A percentile compares a stretch with the other conserved stretches of the same genome.
phyloP scores from a whole-genome alignment of 2,888 invertebrate genomes.

The Isoperla grammatica region DNA sequence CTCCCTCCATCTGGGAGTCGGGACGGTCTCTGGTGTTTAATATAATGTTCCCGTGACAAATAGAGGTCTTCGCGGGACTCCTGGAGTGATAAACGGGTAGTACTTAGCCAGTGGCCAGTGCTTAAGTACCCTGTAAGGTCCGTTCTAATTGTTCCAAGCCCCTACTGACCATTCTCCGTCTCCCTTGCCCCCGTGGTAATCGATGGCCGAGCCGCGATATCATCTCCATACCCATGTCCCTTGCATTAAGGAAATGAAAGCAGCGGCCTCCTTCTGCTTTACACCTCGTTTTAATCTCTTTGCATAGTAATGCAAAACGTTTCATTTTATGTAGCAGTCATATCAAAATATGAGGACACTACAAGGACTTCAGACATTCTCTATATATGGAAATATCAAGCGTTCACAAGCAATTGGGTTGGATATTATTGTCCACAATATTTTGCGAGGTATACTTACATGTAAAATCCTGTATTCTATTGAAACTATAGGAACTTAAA shows the following conservation, averaged over 20 bases:
- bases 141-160: constrained; percentile 11
- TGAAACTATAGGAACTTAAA: too few relatives aligned
- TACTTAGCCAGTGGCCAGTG: constrained; percentile 24
- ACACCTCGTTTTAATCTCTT: constrained; percentile 7
- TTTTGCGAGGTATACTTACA: too few relatives aligned
- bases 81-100: constrained; percentile 24
- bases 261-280: background rate
- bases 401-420: too few relatives aligned
- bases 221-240: constrained; percentile 5
- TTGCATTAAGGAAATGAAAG: constrained; percentile 15
- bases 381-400: too few relatives aligned
- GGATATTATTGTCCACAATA: too few relatives aligned
- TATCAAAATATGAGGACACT: background rate
- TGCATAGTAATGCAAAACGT: background rate
- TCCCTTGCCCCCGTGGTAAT: constrained; percentile 2
- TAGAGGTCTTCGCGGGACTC: constrained; percentile 19
- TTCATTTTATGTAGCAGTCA: background rate
- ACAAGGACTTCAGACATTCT: too few relatives aligned
- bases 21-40: constrained; percentile 18
- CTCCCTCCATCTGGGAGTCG: constrained; percentile 10
- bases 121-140: constrained; percentile 14
- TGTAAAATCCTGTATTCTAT: too few relatives aligned
- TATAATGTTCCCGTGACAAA: constrained; percentile 25
- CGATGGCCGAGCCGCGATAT: background rate
- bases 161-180: background rate